phyloP scores from a whole-genome alignment of 2,113 vertebrate genomes.

The Gallinago undulata region DNA sequence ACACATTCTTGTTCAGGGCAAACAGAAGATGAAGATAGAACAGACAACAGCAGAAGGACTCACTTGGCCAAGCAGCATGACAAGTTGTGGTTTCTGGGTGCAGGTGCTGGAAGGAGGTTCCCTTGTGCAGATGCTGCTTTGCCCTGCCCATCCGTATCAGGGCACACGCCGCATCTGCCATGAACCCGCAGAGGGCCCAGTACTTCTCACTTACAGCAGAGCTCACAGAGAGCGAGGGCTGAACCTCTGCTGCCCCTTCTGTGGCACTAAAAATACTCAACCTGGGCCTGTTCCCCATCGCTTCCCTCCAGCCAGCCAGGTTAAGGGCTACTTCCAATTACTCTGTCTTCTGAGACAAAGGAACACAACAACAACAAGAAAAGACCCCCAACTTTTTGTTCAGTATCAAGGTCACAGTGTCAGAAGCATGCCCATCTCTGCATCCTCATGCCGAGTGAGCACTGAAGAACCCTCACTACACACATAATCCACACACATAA shows the following conservation, averaged over 20 bases:
- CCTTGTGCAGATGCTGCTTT: not conserved
- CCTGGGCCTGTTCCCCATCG: accelerated
- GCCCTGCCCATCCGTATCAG: not conserved
- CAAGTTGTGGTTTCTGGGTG: not conserved
- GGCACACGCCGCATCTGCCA: not conserved
- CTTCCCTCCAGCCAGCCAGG: not conserved
- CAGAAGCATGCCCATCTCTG: not conserved
- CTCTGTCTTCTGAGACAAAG: not conserved
- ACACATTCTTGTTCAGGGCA: accelerated
- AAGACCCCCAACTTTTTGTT: not conserved
- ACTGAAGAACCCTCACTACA: not conserved
- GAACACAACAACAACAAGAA: not conserved
- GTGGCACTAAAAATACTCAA: accelerated
- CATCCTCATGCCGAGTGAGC: not conserved
- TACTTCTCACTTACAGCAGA: not conserved
- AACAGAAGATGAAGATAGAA: not conserved
- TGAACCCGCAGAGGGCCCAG: accelerated
- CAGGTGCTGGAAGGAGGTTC: not conserved
- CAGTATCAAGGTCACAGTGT: not conserved
- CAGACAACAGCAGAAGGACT: not conserved
- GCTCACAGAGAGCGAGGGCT: accelerated
- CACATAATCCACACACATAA: not conserved
- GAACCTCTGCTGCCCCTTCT: not conserved
- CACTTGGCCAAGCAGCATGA: not conserved
- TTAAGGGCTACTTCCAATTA: not conserved